These are phyloP conservation scores for Myotis planiceps DNA, from an alignment of 2,797 vertebrate species.

Conservation along the genomic window DNA sequence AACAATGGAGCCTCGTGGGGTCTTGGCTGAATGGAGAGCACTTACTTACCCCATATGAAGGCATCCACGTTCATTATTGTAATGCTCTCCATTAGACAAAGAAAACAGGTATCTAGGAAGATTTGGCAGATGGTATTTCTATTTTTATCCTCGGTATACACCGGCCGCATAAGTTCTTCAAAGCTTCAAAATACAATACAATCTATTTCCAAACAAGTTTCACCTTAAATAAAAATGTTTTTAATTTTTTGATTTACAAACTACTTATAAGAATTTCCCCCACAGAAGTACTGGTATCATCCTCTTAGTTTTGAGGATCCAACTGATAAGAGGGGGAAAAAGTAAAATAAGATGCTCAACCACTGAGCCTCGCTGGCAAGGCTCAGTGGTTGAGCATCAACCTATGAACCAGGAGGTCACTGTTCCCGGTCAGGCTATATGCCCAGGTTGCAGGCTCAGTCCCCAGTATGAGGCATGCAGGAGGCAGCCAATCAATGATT, in stretches of 20 bases:
- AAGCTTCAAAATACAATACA: slow-evolving; percentile 22
- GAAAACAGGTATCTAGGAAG: not conserved
- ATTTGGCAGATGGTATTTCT: not conserved
- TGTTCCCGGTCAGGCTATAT: no score
- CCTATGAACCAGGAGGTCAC: no score
- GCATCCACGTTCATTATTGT: not conserved
- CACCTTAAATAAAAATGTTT: not conserved
- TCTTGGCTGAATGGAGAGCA: not conserved
- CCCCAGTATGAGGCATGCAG: no score
- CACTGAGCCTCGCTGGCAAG: not conserved
- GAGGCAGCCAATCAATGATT: no score
- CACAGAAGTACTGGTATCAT: not conserved
- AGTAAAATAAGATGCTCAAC: not conserved
- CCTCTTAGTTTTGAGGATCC: not conserved
- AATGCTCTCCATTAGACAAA: not conserved
- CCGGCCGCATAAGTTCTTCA: not conserved
- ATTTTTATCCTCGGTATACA: not conserved
- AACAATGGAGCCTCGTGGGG: not conserved
- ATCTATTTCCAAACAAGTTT: not conserved
- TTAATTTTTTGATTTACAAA: slow-evolving; percentile 17
- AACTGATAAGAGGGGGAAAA: not conserved
- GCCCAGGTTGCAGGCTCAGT: no score
- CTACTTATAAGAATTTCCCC: not conserved
- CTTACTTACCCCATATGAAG: not conserved
- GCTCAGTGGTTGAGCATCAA: no score